phyloP scores from a whole-genome alignment of 2,888 invertebrate genomes.

The Steinernema hermaphroditum region DNA sequence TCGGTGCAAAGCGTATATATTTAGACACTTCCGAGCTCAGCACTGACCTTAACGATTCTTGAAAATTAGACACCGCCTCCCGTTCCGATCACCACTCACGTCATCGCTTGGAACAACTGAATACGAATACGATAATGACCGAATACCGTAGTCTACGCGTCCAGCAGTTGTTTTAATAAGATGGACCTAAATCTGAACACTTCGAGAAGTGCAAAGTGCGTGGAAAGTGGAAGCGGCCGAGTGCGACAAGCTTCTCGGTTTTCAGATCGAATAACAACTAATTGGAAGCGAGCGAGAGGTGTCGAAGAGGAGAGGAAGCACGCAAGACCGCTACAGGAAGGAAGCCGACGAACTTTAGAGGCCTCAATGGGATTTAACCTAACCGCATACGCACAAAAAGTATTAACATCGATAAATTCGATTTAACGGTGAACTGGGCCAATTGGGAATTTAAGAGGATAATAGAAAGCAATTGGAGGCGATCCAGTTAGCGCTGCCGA shows the following conservation, averaged over 20 bases:
- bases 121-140: no score
- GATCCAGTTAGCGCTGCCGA: neutral
- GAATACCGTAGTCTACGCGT: no score
- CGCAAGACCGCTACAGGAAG: neutral
- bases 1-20: neutral
- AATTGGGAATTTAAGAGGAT: neutral
- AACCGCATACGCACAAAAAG: constrained; percentile 19
- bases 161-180: no score
- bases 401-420: constrained; percentile 28
- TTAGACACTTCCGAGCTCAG: no score
- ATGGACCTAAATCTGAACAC: no score
- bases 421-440: constrained; percentile 9
- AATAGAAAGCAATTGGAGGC: constrained; percentile 16
- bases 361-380: neutral
- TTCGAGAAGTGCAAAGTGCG: no score
- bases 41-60: no score
- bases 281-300: neutral
- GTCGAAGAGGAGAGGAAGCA: constrained; percentile 1
- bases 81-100: no score
- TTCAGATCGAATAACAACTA: constrained; percentile 31
- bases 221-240: neutral
- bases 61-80: no score
- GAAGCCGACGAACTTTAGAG: constrained; percentile 1
- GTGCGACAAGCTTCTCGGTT: constrained; percentile 6
- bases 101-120: no score